Conservation (phyloP, 2,888 invertebrate genomes). For the Drosophila subquinaria region DNA sequence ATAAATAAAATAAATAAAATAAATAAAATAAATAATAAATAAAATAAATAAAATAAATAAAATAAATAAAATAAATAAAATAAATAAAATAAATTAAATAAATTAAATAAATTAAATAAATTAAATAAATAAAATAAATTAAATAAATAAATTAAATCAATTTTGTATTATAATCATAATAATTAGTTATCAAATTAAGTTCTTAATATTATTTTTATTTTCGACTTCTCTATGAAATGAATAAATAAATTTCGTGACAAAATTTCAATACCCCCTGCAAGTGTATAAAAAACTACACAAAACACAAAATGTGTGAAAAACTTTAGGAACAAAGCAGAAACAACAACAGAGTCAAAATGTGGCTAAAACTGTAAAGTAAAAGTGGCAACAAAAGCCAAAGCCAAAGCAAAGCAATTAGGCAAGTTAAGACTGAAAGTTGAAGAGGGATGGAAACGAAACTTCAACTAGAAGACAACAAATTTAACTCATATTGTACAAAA, state of each 20-base stretch:
- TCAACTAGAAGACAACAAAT: neutral
- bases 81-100: no score
- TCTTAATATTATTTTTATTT: no score
- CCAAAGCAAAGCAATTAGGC: slow-evolving; percentile 39
- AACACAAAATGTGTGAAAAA: slow-evolving; percentile 4
- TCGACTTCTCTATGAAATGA: neutral
- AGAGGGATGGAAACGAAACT: neutral
- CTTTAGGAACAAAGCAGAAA: neutral
- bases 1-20: no score
- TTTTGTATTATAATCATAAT: no score
- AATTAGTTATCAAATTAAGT: no score
- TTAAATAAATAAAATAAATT: no score
- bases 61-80: no score
- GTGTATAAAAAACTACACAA: neutral
- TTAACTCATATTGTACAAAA: slow-evolving; percentile 7
- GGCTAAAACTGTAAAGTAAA: slow-evolving; percentile 5
- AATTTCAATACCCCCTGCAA: neutral
- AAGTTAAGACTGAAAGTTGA: neutral
- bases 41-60: no score
- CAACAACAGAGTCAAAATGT: slow-evolving; percentile 14
- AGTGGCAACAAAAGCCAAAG: slow-evolving; percentile 26
- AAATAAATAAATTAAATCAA: no score
- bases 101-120: no score
- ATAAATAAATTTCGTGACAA: neutral
- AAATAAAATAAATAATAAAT: no score